Conservation (phyloP, 2,113 vertebrate species). For the Puntigrus tetrazona region DNA sequence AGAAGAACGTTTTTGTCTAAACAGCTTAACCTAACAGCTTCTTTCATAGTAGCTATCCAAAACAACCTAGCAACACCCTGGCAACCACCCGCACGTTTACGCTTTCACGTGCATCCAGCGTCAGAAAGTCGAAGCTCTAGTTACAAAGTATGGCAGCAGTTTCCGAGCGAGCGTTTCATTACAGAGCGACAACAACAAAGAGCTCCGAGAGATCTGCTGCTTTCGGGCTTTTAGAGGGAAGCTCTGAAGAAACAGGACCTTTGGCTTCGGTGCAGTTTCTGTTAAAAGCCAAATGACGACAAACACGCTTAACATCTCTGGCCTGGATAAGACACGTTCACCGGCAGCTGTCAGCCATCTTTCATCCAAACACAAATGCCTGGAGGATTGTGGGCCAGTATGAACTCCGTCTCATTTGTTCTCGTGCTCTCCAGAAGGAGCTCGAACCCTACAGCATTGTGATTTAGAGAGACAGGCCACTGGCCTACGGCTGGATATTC, state of each 20-base stretch:
- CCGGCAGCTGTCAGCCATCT: not conserved
- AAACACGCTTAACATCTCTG: not conserved
- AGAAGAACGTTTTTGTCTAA: too few relatives aligned
- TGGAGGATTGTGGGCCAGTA: not conserved
- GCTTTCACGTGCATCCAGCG: too few relatives aligned
- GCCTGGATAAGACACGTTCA: not conserved
- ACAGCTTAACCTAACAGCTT: too few relatives aligned
- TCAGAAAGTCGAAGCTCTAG: too few relatives aligned
- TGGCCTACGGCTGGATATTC: constrained; percentile 49
- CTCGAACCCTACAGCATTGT: not conserved
- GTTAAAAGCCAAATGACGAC: not conserved
- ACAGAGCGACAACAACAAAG: not conserved
- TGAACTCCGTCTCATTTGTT: not conserved
- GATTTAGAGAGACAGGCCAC: constrained; percentile 1
- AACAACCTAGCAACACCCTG: not conserved
- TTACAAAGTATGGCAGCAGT: not conserved
- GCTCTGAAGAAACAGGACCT: not conserved
- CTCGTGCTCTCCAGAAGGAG: constrained; percentile 27
- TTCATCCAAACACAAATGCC: not conserved
- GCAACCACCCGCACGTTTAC: not conserved
- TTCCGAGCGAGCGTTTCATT: not conserved
- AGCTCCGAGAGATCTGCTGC: not conserved
- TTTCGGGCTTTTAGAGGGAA: not conserved
- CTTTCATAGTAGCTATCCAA: too few relatives aligned
- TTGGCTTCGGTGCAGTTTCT: not conserved